A percentile compares a stretch with the other conserved stretches of the same genome.
These are phyloP conservation scores for Lasioglossum morio DNA, from an alignment of 2,888 invertebrate species.

Conservation along the genomic window DNA sequence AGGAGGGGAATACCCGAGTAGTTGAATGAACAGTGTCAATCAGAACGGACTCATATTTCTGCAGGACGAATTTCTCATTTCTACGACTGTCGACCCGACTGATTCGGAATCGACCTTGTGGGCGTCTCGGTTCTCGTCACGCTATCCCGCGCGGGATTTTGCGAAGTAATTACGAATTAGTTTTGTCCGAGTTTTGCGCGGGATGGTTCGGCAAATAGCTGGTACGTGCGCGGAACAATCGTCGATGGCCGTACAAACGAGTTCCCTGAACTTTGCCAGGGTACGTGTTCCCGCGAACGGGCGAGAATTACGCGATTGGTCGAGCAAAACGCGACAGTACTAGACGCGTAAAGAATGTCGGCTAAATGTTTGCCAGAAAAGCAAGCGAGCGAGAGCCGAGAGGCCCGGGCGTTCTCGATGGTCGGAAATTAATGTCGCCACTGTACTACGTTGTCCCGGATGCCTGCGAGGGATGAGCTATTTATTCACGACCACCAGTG, in stretches of 20 bases:
- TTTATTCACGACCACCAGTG: slow-evolving; percentile 18
- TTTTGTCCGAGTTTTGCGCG: slow-evolving; percentile 49
- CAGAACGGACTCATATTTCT: background rate
- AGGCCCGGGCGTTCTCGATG: background rate
- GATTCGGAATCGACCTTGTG: background rate
- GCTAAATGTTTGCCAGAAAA: background rate
- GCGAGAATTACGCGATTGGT: background rate
- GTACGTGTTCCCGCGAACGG: background rate
- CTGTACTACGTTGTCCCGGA: slow-evolving; percentile 10
- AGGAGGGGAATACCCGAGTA: background rate
- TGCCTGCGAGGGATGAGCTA: slow-evolving; percentile 31
- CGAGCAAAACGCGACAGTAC: background rate
- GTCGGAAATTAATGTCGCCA: slow-evolving; percentile 31
- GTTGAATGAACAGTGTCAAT: too few relatives aligned
- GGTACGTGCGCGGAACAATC: slow-evolving; percentile 34
- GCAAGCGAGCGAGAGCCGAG: background rate
- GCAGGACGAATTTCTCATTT: background rate
- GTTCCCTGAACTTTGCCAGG: background rate
- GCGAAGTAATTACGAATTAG: slow-evolving; percentile 42
- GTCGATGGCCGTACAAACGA: slow-evolving; percentile 42
- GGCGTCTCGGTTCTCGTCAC: too few relatives aligned
- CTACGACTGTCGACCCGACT: background rate
- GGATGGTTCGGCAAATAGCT: slow-evolving; percentile 25
- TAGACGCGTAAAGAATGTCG: background rate
- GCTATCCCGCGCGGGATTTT: background rate